Percentiles rank a stretch among this genome's conserved stretches.
These are phyloP conservation scores for Nansenia antarctica DNA, from an alignment of 2,113 vertebrate genomes.

Conservation along the genomic window DNA sequence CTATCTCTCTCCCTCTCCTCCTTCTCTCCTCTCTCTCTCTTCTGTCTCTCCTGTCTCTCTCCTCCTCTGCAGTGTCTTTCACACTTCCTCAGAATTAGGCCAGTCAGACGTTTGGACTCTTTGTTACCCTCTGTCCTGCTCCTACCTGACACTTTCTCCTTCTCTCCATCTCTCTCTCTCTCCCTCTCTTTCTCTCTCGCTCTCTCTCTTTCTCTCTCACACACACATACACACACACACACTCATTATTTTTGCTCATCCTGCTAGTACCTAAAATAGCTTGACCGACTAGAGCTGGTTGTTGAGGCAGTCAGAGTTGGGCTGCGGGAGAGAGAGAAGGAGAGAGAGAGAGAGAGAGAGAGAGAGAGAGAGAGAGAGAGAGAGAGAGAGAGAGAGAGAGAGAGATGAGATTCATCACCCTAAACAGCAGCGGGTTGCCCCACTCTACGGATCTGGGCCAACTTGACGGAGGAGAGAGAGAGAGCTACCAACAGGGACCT, in stretches of 20 bases:
- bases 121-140: conserved; percentile 21
- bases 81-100: conserved; percentile 50
- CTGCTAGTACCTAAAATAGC: conserved; percentile 14
- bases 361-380: not conserved
- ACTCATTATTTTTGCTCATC: not conserved
- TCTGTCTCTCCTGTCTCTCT: not conserved
- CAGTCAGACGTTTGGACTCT: conserved; percentile 44
- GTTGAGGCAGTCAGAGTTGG: conserved; percentile 29
- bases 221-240: conserved; percentile 2
- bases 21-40: not conserved
- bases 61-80: conserved; percentile 48
- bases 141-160: conserved; percentile 7
- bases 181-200: conserved; percentile 13
- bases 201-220: not conserved
- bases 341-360: conserved; percentile 2
- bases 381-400: conserved; percentile 12
- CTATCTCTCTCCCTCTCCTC: too few species aligned
- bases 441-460: conserved; percentile 47
- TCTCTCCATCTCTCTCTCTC: not conserved
- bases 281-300: not conserved
- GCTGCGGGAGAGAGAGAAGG: not conserved
- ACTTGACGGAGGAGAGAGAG: conserved; percentile 42
- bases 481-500: conserved; percentile 32
- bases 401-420: conserved; percentile 9
- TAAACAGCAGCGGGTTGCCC: conserved; percentile 22